A percentile compares a stretch with the other conserved stretches of the same genome.
phyloP scores from a whole-genome alignment of 2,113 vertebrate species.

The Chiloscyllium plagiosum region DNA sequence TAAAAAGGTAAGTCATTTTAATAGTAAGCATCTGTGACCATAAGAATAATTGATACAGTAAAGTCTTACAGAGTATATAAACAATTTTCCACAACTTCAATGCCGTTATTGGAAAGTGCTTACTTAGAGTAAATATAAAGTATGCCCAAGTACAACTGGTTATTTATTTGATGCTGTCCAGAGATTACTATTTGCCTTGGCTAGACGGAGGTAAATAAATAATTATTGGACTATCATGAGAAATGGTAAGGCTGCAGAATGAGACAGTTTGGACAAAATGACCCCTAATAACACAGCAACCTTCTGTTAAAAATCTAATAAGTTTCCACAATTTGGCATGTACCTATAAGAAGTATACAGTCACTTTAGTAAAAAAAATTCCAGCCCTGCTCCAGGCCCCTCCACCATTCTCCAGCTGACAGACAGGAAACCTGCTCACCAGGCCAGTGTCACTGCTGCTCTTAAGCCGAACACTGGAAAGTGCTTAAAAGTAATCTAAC shows the following conservation, averaged over 20 bases:
- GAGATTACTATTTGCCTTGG: slow-evolving; percentile 25
- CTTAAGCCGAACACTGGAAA: neutral
- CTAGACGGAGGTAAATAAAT: slow-evolving; percentile 25
- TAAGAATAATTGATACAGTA: slow-evolving; percentile 18
- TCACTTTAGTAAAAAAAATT: slow-evolving; percentile 23
- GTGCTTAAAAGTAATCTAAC: neutral
- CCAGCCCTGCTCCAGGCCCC: neutral
- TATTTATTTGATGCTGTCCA: slow-evolving; percentile 7
- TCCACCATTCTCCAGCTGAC: slow-evolving; percentile 9
- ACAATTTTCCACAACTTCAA: slow-evolving; percentile 29
- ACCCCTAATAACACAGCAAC: slow-evolving; percentile 27
- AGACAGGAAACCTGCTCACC: neutral
- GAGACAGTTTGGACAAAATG: slow-evolving; percentile 22
- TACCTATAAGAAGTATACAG: slow-evolving; percentile 17
- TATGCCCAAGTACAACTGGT: neutral
- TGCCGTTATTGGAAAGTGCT: slow-evolving; percentile 6
- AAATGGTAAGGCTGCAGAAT: neutral
- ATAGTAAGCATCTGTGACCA: slow-evolving; percentile 4
- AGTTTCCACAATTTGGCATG: slow-evolving; percentile 3
- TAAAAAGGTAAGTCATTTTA: slow-evolving; percentile 29
- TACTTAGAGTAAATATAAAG: slow-evolving; percentile 29
- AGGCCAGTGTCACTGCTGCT: neutral
- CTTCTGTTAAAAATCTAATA: slow-evolving; percentile 8
- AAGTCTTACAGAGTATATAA: slow-evolving; percentile 16
- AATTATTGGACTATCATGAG: slow-evolving; percentile 5